A percentile compares a stretch with the other conserved stretches of the same genome.
Evolutionary conservation across 2,888 invertebrate genomes (phyloP).

Genomic region (Chalcosyrphus nemorum): DNA sequence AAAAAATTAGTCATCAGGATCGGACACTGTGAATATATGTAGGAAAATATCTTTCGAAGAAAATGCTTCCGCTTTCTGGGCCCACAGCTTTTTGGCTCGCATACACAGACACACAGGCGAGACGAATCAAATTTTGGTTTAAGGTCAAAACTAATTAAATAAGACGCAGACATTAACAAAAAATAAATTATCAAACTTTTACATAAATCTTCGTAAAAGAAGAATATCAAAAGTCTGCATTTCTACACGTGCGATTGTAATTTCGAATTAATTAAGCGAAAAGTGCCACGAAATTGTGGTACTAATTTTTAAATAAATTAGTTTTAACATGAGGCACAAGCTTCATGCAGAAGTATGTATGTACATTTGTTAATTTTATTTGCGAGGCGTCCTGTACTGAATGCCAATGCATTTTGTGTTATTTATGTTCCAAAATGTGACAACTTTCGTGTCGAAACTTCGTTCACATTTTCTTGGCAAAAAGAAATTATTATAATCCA

Average conservation of each 20-base stretch:
- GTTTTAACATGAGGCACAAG: constrained; percentile 37
- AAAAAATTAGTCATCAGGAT: neutral
- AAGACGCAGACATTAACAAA: constrained; percentile 16
- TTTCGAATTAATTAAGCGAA: constrained; percentile 65
- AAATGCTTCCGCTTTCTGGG: constrained; percentile 26
- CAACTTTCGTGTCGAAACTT: neutral
- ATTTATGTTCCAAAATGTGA: constrained; percentile 39
- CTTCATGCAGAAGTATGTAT: constrained; percentile 39
- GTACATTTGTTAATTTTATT: too few species aligned
- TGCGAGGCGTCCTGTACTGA: neutral
- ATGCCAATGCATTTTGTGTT: constrained; percentile 30
- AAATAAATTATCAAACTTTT: constrained; percentile 4
- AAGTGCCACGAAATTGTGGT: constrained; percentile 20
- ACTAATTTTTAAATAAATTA: constrained; percentile 55
- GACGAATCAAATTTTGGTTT: constrained; percentile 36
- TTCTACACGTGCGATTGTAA: constrained; percentile 51
- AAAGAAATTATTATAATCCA: too few species aligned
- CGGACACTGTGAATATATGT: neutral
- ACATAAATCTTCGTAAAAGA: neutral
- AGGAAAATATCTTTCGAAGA: constrained; percentile 27
- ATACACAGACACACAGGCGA: constrained; percentile 33
- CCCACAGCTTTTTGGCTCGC: neutral
- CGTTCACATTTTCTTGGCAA: neutral
- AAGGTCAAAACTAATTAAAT: constrained; percentile 72
- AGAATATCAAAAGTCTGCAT: neutral